A percentile compares a stretch with the other conserved stretches of the same genome.
Conservation (phyloP, 1,140 invertebrate genomes). For the Brachionus paranguensis region DNA sequence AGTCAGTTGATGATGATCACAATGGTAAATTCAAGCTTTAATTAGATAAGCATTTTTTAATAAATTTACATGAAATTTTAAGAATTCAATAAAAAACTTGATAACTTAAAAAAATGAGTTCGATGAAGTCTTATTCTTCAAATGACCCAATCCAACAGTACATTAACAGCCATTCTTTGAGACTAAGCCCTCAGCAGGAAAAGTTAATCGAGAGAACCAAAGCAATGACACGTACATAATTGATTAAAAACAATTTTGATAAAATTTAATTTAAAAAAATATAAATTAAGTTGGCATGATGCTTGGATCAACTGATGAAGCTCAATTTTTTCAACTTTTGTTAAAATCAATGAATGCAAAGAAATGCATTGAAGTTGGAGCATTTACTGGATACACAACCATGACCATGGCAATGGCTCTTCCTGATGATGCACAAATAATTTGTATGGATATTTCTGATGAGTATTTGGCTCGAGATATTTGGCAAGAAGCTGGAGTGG, state of each 20-base stretch:
- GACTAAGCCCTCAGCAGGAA: not conserved
- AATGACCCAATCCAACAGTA: slow-evolving; percentile 19
- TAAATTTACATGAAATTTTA: no score
- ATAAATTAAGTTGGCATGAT: slow-evolving; percentile 43
- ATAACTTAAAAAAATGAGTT: not conserved
- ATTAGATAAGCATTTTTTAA: no score
- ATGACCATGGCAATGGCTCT: slow-evolving; percentile 28
- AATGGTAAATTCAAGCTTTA: no score
- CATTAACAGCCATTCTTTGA: slow-evolving; percentile 9
- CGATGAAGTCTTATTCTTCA: not conserved
- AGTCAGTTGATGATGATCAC: no score
- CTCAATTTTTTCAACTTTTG: slow-evolving; percentile 49
- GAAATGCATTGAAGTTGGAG: slow-evolving; percentile 51
- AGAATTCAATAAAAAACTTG: no score
- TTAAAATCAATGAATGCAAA: slow-evolving; percentile 47
- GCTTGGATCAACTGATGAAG: slow-evolving; percentile 51
- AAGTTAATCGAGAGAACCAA: not conserved
- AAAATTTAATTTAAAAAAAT: not conserved
- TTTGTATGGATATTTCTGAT: slow-evolving; percentile 10
- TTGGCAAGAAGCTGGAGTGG: slow-evolving; percentile 45
- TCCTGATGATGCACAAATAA: slow-evolving; percentile 23
- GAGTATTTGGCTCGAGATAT: slow-evolving; percentile 21
- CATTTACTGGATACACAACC: slow-evolving; percentile 32
- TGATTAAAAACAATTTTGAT: not conserved
- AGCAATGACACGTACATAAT: not conserved